phyloP scores from a whole-genome alignment of 2,888 invertebrate species.

The Gordius sp. region DNA sequence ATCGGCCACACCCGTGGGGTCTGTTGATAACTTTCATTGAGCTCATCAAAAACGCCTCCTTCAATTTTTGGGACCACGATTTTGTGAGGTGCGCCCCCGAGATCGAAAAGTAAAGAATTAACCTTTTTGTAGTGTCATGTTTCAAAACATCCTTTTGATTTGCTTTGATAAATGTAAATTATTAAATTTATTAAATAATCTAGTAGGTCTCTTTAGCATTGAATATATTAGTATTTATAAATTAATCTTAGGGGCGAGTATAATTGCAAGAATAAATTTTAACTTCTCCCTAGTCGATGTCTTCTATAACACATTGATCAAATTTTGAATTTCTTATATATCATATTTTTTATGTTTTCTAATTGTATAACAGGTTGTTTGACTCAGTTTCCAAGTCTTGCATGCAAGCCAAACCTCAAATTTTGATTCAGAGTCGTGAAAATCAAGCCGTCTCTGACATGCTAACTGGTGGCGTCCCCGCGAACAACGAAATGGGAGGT shows the following conservation, averaged over 20 bases:
- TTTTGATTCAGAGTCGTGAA: no score
- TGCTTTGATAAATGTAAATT: no score
- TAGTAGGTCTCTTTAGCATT: no score
- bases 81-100: constrained; percentile 98
- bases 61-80: constrained; percentile 95
- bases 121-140: neutral
- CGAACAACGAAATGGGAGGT: no score
- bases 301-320: neutral
- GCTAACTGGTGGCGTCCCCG: no score
- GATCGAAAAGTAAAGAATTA: constrained; percentile 58
- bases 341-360: neutral
- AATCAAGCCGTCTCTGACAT: no score
- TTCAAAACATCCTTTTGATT: no score
- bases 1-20: constrained; percentile 97
- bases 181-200: no score
- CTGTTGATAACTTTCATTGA: constrained; percentile 92
- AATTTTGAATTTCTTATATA: no score
- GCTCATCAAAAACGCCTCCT: constrained; percentile 83
- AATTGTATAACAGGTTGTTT: constrained; percentile 48
- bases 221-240: no score
- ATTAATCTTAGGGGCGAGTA: no score
- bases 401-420: constrained; percentile 37
- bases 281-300: neutral
- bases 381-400: constrained; percentile 85
- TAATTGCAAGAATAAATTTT: neutral